Evolutionary conservation across 2,888 invertebrate genomes (phyloP).

Genomic region (Eristalis intricaria): DNA sequence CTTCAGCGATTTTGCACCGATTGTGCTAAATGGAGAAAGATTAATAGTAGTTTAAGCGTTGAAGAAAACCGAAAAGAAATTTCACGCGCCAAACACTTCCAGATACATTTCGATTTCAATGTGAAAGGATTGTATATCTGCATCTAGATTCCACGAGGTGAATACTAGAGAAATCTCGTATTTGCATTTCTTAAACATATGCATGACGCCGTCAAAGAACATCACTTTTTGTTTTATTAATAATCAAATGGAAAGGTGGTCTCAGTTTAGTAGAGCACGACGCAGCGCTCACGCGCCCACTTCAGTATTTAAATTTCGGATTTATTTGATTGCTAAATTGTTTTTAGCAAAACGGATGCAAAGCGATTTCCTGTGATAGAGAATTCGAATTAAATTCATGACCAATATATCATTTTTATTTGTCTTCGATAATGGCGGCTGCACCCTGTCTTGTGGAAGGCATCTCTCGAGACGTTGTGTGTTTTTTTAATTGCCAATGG

Average conservation of each 20-base stretch:
- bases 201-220: constrained; percentile 9
- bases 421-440: neutral
- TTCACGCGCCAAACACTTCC: neutral
- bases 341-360: neutral
- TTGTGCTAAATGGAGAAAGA: neutral
- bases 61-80: neutral
- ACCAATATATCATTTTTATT: neutral
- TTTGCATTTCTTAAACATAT: constrained; percentile 7
- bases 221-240: constrained; percentile 4
- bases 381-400: neutral
- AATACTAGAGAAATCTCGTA: neutral
- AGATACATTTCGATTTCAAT: neutral
- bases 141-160: neutral
- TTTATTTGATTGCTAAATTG: neutral
- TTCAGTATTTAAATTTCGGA: neutral
- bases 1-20: neutral
- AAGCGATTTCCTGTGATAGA: neutral
- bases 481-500: no score
- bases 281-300: neutral
- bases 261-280: constrained; percentile 18
- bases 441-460: no score
- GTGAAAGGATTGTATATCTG: neutral
- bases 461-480: no score
- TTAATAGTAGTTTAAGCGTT: neutral
- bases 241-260: constrained; percentile 28